Evolutionary conservation across 2,797 vertebrate species (phyloP).

Genomic region (Clangula hyemalis): DNA sequence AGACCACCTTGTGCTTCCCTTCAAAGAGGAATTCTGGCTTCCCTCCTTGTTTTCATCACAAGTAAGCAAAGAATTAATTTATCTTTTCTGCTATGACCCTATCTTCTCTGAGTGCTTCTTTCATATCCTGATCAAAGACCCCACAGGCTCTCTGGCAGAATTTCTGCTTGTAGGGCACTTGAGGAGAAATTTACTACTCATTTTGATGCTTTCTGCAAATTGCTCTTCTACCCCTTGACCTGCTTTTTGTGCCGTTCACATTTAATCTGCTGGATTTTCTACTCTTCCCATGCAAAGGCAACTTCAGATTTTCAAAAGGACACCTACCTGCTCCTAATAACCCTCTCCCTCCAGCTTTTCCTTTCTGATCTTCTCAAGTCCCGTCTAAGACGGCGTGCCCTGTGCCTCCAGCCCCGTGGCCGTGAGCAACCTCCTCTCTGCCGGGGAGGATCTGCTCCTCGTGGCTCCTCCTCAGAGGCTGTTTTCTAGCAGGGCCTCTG

Average conservation of each 20-base stretch:
- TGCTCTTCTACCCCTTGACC: neutral
- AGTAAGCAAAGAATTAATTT: neutral
- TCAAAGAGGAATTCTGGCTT: neutral
- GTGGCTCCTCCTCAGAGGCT: neutral
- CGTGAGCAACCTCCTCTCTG: neutral
- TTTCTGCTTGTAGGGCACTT: neutral
- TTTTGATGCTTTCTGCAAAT: neutral
- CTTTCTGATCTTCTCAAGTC: neutral
- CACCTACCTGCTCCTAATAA: neutral
- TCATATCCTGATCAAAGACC: neutral
- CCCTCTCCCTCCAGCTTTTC: neutral
- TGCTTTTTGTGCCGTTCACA: neutral
- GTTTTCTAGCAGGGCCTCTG: neutral
- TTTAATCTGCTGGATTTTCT: neutral
- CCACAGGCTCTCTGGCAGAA: neutral
- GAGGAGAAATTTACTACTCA: neutral
- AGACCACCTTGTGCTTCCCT: neutral
- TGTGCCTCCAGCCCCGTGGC: neutral
- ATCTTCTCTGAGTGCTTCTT: neutral
- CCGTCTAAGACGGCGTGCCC: neutral
- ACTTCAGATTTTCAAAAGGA: neutral
- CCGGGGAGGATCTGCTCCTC: neutral
- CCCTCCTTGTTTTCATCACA: neutral
- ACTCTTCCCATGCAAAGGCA: neutral
- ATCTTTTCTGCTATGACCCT: neutral